A percentile compares a stretch with the other conserved stretches of the same genome.
Conservation (phyloP, 92 coral and sea anemone species). For the Pocillopora meandrina region DNA sequence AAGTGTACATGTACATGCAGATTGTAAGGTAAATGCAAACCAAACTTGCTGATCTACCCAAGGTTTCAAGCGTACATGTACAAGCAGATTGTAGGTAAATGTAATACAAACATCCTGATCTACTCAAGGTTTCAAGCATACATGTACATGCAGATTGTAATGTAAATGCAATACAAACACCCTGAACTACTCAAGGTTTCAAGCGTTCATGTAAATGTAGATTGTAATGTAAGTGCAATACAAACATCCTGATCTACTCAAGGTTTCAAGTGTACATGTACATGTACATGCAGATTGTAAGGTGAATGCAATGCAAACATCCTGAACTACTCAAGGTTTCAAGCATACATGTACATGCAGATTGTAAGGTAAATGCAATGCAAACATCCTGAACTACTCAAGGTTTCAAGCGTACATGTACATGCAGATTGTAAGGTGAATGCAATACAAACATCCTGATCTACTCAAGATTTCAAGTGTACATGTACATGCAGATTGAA, state of each 20-base stretch:
- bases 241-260: too few relatives aligned
- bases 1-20: too few relatives aligned
- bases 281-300: background rate
- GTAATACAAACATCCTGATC: too few relatives aligned
- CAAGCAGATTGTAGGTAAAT: too few relatives aligned
- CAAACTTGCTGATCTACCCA: background rate
- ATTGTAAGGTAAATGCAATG: background rate
- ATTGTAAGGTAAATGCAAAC: background rate
- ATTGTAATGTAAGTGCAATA: background rate
- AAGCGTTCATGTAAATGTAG: too few relatives aligned
- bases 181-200: background rate
- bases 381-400: too few relatives aligned
- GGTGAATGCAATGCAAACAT: too few relatives aligned
- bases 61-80: background rate
- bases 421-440: background rate
- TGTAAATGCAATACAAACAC: background rate
- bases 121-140: too few relatives aligned
- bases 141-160: too few relatives aligned
- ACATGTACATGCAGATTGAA: background rate
- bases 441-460: too few relatives aligned
- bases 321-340: too few relatives aligned
- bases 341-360: background rate
- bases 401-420: background rate
- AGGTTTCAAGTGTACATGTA: background rate
- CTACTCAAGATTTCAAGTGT: background rate